Evolutionary conservation across 2,888 invertebrate species (phyloP), one percentile per base, ranked within the genome.

Genomic region (Stramonita haemastoma): DNA sequence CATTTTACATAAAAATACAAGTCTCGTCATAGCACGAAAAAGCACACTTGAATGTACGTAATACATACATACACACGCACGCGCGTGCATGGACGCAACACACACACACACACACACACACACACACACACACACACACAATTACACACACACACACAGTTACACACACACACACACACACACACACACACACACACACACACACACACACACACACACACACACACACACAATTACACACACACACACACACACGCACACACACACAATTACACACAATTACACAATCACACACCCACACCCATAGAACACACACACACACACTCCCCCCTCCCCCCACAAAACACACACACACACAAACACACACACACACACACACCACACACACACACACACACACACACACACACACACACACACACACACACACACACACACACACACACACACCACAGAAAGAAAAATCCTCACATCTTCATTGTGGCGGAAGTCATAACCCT

Each of bases 401-500:
- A 79, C 32, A 79, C 79, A 79, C n/a, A 79, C 79, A 79, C 26
- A 79, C 79, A 79, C 26, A 79, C 79, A 79, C 26, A 79, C 79
- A 79, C 32, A 79, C 79, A 79, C 79, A 79, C 66, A 66, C 66
- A 66, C 66, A 66, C 66, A 66, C 66, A 66, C 66, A 66, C 66
- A 66, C 66, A 66, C 66, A 46, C 46, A 46, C 8, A 46, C 46
- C 2, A 46, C 4, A 46, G 46, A 46, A 46, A n/a, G n/a, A n/a
- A n/a, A n/a, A 46, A 46, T 46, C 66, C 66, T 22, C 83, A 89
- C 89, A 22, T 85, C 73, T 89, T 89, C 46, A 29, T 89, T 89
- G 17, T 36, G 46, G 29, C 89, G 60, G 85, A 89, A 89, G 77
- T 89, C 89, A 57, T 89, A 89, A 5, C 85, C 89, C 8, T 89